Percentiles rank a stretch among this genome's conserved stretches.
Conservation (phyloP, 2,113 vertebrate genomes). For the Pycnonotus jocosus region DNA sequence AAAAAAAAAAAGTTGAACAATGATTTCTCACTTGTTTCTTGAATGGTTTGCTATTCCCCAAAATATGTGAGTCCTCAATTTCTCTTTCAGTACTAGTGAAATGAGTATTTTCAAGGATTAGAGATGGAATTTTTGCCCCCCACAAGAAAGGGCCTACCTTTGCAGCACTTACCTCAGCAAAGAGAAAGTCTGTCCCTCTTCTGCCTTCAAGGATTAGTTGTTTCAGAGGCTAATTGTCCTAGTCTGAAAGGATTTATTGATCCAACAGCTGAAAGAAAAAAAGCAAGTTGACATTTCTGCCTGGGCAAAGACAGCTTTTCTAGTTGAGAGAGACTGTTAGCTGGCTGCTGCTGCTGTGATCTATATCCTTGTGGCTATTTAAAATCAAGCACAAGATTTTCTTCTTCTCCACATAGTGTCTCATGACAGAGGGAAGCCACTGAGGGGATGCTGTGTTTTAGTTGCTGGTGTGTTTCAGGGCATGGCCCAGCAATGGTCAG, state of each 20-base stretch:
- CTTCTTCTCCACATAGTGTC: slow-evolving; percentile 24
- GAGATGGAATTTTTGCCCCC: background rate
- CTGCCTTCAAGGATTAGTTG: background rate
- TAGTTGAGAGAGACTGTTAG: background rate
- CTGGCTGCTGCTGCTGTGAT: slow-evolving; percentile 28
- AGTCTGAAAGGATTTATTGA: slow-evolving; percentile 60
- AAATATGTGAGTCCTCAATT: background rate
- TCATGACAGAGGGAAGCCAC: background rate
- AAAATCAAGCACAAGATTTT: slow-evolving; percentile 21
- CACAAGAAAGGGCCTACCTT: background rate
- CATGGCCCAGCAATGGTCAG: background rate
- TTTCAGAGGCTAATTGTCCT: slow-evolving; percentile 38
- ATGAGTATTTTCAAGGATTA: background rate
- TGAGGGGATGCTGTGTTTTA: background rate
- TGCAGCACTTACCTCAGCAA: background rate
- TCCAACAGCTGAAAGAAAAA: slow-evolving; percentile 56
- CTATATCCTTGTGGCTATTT: slow-evolving; percentile 46
- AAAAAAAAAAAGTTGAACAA: background rate
- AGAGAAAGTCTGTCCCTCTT: background rate
- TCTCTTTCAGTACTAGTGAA: background rate
- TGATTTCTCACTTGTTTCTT: background rate
- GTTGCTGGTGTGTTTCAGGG: background rate
- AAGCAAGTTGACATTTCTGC: slow-evolving; percentile 5
- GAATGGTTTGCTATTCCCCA: background rate
- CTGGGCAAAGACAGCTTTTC: slow-evolving; percentile 64